These are phyloP conservation scores for Hoplodrina ambigua DNA, from an alignment of 2,888 invertebrate genomes.

Conservation along the genomic window DNA sequence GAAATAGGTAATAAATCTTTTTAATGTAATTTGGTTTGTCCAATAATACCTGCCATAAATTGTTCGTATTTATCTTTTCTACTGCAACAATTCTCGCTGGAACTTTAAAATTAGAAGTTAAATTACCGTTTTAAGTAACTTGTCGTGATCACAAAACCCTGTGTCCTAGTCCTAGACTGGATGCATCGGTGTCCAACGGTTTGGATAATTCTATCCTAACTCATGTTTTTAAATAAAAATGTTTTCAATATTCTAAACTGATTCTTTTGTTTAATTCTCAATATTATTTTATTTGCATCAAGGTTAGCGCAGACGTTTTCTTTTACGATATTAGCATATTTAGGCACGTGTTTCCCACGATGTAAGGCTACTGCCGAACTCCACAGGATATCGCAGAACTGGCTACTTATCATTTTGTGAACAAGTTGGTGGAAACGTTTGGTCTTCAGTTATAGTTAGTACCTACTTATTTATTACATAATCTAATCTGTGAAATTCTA, in stretches of 20 bases:
- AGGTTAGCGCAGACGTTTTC: slow-evolving; percentile 40
- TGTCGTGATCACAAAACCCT: no score
- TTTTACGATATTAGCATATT: slow-evolving; percentile 46
- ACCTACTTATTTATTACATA: no score
- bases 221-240: neutral
- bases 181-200: no score
- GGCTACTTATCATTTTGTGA: neutral
- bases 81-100: no score
- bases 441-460: no score
- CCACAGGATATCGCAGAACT: slow-evolving; percentile 37
- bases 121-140: no score
- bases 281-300: slow-evolving; percentile 26
- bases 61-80: no score
- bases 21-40: no score
- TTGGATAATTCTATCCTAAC: neutral
- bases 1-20: neutral
- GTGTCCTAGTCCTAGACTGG: no score
- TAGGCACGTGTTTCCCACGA: slow-evolving; percentile 45
- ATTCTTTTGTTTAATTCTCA: slow-evolving; percentile 9
- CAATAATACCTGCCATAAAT: no score
- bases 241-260: slow-evolving; percentile 14
- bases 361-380: slow-evolving; percentile 1
- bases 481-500: no score
- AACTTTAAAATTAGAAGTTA: no score
- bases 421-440: neutral